phyloP scores from a whole-genome alignment of 2,888 invertebrate species.

The Tiliacea aurago region DNA sequence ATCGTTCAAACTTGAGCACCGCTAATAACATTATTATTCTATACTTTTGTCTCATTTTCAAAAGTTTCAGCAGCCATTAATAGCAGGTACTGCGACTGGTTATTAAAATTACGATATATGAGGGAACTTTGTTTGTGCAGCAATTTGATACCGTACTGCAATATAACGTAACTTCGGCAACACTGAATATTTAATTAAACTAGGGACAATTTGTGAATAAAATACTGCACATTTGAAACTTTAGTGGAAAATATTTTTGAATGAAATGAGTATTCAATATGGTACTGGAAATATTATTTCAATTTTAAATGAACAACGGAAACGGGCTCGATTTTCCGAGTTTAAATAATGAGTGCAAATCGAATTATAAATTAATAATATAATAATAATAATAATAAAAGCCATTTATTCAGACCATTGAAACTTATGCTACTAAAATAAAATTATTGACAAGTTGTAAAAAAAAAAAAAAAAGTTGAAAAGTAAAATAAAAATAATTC shows the following conservation, averaged over 20 bases:
- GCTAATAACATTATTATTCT: constrained; percentile 1
- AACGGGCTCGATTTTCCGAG: neutral
- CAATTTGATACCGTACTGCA: constrained; percentile 46
- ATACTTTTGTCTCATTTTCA: constrained; percentile 33
- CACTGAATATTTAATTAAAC: constrained; percentile 61
- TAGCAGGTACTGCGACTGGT: constrained; percentile 33
- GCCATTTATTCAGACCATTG: too few species aligned
- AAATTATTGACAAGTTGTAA: too few species aligned
- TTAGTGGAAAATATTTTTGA: constrained; percentile 17
- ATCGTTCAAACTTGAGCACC: neutral
- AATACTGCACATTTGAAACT: constrained; percentile 47
- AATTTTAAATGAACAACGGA: constrained; percentile 23
- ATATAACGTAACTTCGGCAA: constrained; percentile 41
- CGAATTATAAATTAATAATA: too few species aligned
- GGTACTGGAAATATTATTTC: constrained; percentile 1
- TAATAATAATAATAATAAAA: too few species aligned
- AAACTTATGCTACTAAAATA: too few species aligned
- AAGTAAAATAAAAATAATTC: too few species aligned
- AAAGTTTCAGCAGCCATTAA: constrained; percentile 43
- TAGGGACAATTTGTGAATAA: constrained; percentile 41
- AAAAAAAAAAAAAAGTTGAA: too few species aligned
- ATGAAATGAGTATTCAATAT: constrained; percentile 22
- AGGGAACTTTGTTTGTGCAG: constrained; percentile 42
- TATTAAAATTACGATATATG: constrained; percentile 58
- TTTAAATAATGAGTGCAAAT: constrained; percentile 26